Base-by-base conservation (phyloP, 37 sponge, comb jelly and placozoan species). In the Mnemiopsis leidyi region DNA sequence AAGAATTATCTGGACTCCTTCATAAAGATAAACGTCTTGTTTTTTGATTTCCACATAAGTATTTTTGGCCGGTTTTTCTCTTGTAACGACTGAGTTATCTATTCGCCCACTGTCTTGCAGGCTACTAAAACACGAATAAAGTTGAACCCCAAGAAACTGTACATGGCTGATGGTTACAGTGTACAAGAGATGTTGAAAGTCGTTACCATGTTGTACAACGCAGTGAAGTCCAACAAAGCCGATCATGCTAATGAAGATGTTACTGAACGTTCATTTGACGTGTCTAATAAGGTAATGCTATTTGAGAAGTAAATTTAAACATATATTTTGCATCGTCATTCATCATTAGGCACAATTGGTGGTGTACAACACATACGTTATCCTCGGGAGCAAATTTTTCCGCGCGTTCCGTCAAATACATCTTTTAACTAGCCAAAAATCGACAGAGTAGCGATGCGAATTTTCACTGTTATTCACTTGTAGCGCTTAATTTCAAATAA, bases 141-240 rank as follows among this genome's bases (percentile, higher is more conserved):
- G 76, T 93, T 98, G 92, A 98, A 98, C 93, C 95, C 97, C 0
- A 97, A 96, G 94, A 96, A 95, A 82, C 95, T 98, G 92, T 98
- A 98, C 93, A 92, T 93, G 82, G 99, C 99, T 1, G 99, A 98
- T 88, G 99, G 99, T 2, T 96, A 98, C 93, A 96, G 96, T 38
- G 99, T 98, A n/a, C 96, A 98, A 93, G 99, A 98, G 76, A 94
- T 98, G 39, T 82, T 98, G 69, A 98, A 98, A 77, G 93, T 98
- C 0, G 93, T 97, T 23, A 93, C 96, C 0, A 69, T 97, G 35
- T 95, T 98, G 0, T 96, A 97, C 93, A 77, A 94, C 39, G 99
- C 99, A 5, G 96, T 98, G 95, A 76, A 73, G 16, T 77, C 96
- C 23, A 94, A 95, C 38, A 92, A 68, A 23, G 32, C 93, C 20